phyloP scores from a whole-genome alignment of 2,113 vertebrate species.

The Rhabdornis inornatus region DNA sequence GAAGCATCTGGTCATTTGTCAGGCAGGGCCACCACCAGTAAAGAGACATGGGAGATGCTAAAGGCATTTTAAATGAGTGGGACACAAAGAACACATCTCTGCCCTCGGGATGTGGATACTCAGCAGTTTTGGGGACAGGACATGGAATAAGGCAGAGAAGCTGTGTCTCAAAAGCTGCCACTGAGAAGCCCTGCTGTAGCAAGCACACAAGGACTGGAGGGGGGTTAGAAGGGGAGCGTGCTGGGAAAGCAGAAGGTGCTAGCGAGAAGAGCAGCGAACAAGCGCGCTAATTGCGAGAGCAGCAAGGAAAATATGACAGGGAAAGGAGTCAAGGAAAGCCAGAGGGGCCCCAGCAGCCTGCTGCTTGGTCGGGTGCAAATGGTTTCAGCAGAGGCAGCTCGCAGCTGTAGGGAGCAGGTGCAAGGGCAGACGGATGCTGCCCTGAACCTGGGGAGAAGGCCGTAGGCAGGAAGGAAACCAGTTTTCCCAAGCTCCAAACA shows the following conservation, averaged over 20 bases:
- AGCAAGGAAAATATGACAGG: conserved; percentile 57
- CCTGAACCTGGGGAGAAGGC: conserved; percentile 66
- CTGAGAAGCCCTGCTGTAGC: not conserved
- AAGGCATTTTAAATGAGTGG: not conserved
- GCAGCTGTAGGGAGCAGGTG: conserved; percentile 80
- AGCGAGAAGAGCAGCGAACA: conserved; percentile 4
- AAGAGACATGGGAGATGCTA: fast-evolving
- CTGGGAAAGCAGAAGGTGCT: conserved; percentile 39
- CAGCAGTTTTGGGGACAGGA: not conserved
- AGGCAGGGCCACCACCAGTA: not conserved
- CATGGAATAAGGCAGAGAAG: not conserved
- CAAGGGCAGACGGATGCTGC: conserved; percentile 64
- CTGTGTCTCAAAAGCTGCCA: not conserved
- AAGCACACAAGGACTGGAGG: fast-evolving
- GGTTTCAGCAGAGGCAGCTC: conserved; percentile 72
- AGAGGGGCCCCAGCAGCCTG: conserved; percentile 68
- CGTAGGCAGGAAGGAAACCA: conserved; percentile 76
- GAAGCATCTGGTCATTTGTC: not conserved
- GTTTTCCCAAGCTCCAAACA: conserved; percentile 77
- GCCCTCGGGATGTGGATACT: fast-evolving
- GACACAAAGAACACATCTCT: not conserved
- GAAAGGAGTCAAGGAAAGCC: conserved; percentile 42
- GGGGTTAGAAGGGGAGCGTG: not conserved
- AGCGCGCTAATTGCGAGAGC: conserved; percentile 71
- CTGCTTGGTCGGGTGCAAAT: conserved; percentile 70